Conservation (phyloP, 2,113 vertebrate species). For the Gavia stellata region DNA sequence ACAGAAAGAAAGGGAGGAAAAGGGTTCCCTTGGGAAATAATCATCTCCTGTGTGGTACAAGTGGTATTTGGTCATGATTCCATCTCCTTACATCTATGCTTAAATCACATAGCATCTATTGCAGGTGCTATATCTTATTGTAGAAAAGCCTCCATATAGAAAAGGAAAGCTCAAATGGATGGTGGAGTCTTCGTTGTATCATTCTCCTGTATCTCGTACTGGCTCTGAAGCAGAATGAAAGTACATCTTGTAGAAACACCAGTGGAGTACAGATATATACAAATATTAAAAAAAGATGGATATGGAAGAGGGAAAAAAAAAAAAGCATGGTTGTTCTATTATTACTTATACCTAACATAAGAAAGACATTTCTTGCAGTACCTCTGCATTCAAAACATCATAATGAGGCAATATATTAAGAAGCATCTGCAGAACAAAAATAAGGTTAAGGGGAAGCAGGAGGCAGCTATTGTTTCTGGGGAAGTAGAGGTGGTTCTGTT, state of each 20-base stretch:
- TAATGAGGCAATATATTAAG: background rate
- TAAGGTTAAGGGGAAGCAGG: background rate
- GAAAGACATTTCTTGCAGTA: background rate
- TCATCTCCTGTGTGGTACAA: background rate
- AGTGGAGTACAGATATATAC: background rate
- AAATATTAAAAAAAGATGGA: background rate
- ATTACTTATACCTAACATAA: background rate
- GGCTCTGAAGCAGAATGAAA: background rate
- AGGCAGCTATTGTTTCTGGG: background rate
- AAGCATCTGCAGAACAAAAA: background rate
- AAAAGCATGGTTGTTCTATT: background rate
- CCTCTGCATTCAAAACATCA: background rate
- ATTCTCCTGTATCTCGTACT: background rate
- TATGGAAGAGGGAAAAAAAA: background rate
- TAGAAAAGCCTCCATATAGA: background rate
- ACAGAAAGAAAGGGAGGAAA: background rate
- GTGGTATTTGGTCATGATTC: background rate
- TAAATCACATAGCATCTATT: background rate
- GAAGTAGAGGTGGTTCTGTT: background rate
- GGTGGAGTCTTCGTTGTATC: rapidly evolving
- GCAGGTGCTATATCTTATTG: background rate
- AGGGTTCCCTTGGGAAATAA: background rate
- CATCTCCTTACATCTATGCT: background rate
- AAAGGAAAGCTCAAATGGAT: background rate
- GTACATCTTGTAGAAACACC: background rate